Evolutionary conservation across 2,113 vertebrate species (phyloP), one percentile per base, ranked within the genome.

Genomic region (Hoplias malabaricus): DNA sequence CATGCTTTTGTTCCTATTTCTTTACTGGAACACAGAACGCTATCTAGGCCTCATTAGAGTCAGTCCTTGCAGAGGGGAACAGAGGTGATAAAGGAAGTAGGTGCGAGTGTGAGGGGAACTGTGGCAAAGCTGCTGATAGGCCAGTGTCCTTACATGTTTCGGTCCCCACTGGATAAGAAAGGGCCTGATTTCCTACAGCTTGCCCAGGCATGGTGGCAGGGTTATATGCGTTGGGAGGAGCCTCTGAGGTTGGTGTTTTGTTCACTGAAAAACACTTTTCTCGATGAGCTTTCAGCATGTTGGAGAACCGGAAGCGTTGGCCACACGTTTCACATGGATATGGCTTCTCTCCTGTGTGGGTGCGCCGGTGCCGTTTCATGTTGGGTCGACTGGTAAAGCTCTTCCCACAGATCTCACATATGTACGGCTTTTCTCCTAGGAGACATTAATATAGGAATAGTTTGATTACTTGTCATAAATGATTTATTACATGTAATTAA

Each of bases 361-460:
- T 96, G 74, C 95, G 92, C 53, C 94, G 93, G 73, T 96, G 95
- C 46, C 95, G 89, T 88, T 95, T 96, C 95, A 96, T 95, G 91
- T 96, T 96, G 83, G 95, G 94, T 14, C 94, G 91, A 81, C 95
- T 96, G 82, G 94, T 96, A 89, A 95, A 96, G 87, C 94, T 95
- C 87, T 96, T 95, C 25, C 94, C 95, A 0, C 94, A 96, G 89
- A 95, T 95, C 89, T 95, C 94, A 0, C 95, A 96, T 90, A 95
- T 95, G 80, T 94, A 95, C 2, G 95, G 95, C 87, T 95, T 96
- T 89, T 96, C 95, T 0, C 95, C 95, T 95, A 84, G 0, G 61
- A 80, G 1, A 14, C 29, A 29, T 0, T 6, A 43, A 36, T 25
- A n/a, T n/a, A n/a, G n/a, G n/a, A n/a, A n/a, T n/a, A n/a, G n/a